These are phyloP conservation scores for Cranoglanis bouderius DNA, from an alignment of 2,113 vertebrate species.

Conservation along the genomic window DNA sequence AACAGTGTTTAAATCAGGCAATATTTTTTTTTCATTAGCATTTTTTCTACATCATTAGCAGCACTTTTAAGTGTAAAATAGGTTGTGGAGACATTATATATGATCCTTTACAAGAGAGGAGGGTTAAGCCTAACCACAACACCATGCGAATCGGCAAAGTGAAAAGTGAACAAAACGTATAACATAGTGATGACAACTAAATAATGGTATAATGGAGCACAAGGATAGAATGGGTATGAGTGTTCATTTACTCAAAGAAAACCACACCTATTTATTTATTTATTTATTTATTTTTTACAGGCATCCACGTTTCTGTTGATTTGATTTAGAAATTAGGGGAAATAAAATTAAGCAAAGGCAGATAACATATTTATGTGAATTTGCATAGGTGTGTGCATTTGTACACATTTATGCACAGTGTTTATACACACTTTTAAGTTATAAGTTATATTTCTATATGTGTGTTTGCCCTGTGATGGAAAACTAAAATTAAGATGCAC, in stretches of 20 bases:
- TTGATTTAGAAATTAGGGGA: too few species aligned
- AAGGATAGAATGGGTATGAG: background rate
- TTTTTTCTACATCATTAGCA: background rate
- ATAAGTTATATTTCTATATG: background rate
- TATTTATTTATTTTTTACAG: background rate
- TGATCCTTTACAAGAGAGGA: background rate
- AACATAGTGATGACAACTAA: background rate
- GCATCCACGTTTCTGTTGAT: too few species aligned
- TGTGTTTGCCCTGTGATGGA: background rate
- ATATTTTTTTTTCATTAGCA: background rate
- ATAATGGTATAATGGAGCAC: background rate
- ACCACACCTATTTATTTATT: background rate
- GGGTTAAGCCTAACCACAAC: background rate
- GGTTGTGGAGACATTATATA: background rate
- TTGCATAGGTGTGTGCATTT: too few species aligned
- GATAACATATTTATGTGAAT: too few species aligned
- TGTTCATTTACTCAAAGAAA: background rate
- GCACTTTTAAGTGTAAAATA: background rate
- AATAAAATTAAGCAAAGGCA: too few species aligned
- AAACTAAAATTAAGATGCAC: background rate
- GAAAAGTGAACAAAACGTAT: background rate
- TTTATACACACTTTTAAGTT: background rate
- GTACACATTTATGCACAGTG: background rate
- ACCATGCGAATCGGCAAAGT: background rate
- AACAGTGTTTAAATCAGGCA: background rate